A percentile compares a stretch with the other conserved stretches of the same genome.
Evolutionary conservation across 2,888 invertebrate species (phyloP).

Genomic region (Iselma pallidipennis): DNA sequence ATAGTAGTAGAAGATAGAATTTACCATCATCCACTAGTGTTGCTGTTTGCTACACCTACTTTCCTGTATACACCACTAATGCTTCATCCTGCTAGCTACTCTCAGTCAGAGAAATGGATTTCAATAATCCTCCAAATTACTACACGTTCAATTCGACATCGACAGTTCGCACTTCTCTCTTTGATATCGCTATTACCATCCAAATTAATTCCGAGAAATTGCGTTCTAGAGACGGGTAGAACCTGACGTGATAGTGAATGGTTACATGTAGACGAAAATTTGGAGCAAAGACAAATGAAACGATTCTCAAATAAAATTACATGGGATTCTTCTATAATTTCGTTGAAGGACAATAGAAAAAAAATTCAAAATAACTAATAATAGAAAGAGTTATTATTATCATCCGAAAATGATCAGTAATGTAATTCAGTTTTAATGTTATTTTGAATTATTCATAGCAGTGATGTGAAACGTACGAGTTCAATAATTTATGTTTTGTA

Average conservation of each 20-base stretch:
- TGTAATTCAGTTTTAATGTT: no score
- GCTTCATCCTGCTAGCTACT: not conserved
- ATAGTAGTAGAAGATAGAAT: not conserved
- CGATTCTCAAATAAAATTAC: no score
- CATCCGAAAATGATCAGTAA: no score
- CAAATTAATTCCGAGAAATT: slow-evolving; percentile 4
- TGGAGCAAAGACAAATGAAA: no score
- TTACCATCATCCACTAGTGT: not conserved
- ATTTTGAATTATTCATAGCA: no score
- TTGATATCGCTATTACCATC: slow-evolving; percentile 12
- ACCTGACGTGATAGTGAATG: not conserved
- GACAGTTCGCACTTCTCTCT: slow-evolving; percentile 8
- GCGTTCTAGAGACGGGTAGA: not conserved
- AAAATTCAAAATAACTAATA: no score
- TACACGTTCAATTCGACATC: slow-evolving; percentile 16
- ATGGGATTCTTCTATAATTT: not conserved
- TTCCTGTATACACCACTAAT: not conserved
- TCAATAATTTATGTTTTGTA: no score
- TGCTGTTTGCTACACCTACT: not conserved
- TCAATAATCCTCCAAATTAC: slow-evolving; percentile 29
- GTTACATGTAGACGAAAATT: not conserved
- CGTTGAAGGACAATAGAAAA: no score
- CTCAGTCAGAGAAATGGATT: slow-evolving; percentile 26
- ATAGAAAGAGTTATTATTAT: no score
- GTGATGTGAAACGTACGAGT: no score